These are phyloP conservation scores for Frankliniella intonsa DNA, from an alignment of 2,888 invertebrate species.

Conservation along the genomic window DNA sequence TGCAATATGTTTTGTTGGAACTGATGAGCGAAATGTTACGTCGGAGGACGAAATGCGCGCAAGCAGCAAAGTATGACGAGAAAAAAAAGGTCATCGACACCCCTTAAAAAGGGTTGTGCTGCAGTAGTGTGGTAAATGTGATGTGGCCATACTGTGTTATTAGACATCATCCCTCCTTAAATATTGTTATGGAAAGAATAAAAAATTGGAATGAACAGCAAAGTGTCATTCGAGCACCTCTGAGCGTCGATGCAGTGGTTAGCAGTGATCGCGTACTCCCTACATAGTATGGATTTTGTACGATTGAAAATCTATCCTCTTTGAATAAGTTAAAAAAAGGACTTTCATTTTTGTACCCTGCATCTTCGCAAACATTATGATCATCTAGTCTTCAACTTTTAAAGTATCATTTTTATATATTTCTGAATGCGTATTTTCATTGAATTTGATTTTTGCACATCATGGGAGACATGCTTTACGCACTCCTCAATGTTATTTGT, in stretches of 20 bases:
- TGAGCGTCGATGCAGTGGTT: slow-evolving; percentile 1
- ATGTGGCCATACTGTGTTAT: slow-evolving; percentile 23
- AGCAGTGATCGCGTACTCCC: too few relatives aligned
- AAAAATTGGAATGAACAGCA: slow-evolving; percentile 6
- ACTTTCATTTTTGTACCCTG: neutral
- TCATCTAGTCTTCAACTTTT: slow-evolving; percentile 27
- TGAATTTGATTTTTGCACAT: neutral
- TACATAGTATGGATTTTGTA: too few relatives aligned
- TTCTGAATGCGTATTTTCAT: slow-evolving; percentile 14
- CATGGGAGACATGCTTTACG: neutral
- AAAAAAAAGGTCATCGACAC: neutral
- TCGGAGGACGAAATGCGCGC: slow-evolving; percentile 18
- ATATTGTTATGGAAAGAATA: neutral
- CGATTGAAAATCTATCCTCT: too few relatives aligned
- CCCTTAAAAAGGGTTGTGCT: neutral
- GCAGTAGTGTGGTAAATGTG: neutral
- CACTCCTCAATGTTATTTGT: slow-evolving; percentile 19
- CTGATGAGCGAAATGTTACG: slow-evolving; percentile 20
- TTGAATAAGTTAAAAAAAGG: too few relatives aligned
- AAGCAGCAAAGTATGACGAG: neutral
- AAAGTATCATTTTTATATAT: slow-evolving; percentile 23
- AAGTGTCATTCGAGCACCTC: slow-evolving; percentile 16
- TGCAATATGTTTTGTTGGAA: slow-evolving; percentile 16
- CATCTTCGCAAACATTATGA: slow-evolving; percentile 25
- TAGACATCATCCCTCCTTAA: neutral